Evolutionary conservation across 2,888 invertebrate genomes (phyloP).

Genomic region (Eupithecia abbreviata): DNA sequence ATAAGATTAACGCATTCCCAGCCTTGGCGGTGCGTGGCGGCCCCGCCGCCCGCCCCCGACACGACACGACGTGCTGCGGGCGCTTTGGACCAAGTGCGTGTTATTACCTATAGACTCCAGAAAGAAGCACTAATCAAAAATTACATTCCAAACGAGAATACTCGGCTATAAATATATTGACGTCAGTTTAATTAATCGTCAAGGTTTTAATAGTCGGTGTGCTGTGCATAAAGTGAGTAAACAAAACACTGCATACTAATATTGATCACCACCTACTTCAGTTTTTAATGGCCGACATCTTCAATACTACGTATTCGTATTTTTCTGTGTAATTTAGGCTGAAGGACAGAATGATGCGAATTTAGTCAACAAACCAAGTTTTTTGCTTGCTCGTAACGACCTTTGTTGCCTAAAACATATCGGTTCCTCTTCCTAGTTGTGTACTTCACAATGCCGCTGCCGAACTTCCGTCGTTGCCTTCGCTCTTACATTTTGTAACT

Average conservation of each 20-base stretch:
- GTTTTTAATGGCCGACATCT: neutral
- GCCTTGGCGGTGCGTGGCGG: no score
- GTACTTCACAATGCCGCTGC: conserved; percentile 60
- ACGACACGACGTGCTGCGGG: no score
- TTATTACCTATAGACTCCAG: neutral
- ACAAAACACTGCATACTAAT: neutral
- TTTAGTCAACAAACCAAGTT: conserved; percentile 60
- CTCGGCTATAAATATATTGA: neutral
- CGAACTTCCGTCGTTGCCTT: conserved; percentile 58
- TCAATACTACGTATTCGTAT: neutral
- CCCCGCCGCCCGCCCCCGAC: no score
- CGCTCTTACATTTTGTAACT: conserved; percentile 51
- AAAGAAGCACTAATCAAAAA: neutral
- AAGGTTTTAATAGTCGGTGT: neutral
- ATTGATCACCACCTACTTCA: neutral
- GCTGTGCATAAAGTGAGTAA: neutral
- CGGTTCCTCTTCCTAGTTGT: conserved; percentile 75
- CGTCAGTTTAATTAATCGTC: neutral
- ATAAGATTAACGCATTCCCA: neutral
- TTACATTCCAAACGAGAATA: neutral
- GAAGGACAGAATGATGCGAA: conserved; percentile 52
- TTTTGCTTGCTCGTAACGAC: conserved; percentile 61
- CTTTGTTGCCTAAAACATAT: conserved; percentile 72
- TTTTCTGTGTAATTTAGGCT: conserved; percentile 24
- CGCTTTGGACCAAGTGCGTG: no score